Percentiles rank a stretch among this genome's conserved stretches.
These are phyloP conservation scores for Decapterus maruadsi DNA, from an alignment of 2,797 vertebrate species.

Conservation along the genomic window DNA sequence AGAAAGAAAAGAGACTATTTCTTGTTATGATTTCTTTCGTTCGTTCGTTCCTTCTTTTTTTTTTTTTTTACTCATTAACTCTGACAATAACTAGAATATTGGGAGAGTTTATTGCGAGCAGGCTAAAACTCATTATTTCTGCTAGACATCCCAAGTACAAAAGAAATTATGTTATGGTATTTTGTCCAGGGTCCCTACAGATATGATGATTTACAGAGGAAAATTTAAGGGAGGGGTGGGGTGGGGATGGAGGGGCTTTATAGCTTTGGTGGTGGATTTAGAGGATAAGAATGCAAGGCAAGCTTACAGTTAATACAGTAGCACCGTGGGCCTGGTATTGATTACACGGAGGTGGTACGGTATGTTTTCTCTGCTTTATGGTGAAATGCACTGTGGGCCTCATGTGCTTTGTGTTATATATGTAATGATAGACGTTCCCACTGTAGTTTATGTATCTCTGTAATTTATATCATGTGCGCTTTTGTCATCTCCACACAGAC, in stretches of 20 bases:
- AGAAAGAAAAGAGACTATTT: conserved; percentile 77
- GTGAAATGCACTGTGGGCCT: conserved; percentile 53
- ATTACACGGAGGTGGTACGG: conserved; percentile 74
- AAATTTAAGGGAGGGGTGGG: conserved; percentile 42
- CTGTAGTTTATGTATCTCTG: conserved; percentile 50
- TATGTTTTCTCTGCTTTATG: conserved; percentile 62
- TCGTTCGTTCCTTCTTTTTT: conserved; percentile 16
- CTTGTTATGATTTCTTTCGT: conserved; percentile 61
- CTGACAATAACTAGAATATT: conserved; percentile 85
- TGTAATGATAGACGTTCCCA: conserved; percentile 62
- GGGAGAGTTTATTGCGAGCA: conserved; percentile 85
- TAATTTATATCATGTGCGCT: conserved; percentile 57
- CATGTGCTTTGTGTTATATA: conserved; percentile 64
- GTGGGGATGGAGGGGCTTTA: conserved; percentile 65
- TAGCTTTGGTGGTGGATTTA: conserved; percentile 79
- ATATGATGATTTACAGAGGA: conserved; percentile 82
- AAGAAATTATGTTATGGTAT: conserved; percentile 85
- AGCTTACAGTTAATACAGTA: conserved; percentile 81
- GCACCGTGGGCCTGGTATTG: conserved; percentile 75
- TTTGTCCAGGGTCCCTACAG: conserved; percentile 84
- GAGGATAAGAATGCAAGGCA: conserved; percentile 70
- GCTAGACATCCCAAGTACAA: conserved; percentile 83
- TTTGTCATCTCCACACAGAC: conserved; percentile 38
- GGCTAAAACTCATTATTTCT: conserved; percentile 88
- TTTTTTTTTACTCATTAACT: conserved; percentile 78